Conservation (phyloP, 2,888 invertebrate genomes). For the Monochamus alternatus region DNA sequence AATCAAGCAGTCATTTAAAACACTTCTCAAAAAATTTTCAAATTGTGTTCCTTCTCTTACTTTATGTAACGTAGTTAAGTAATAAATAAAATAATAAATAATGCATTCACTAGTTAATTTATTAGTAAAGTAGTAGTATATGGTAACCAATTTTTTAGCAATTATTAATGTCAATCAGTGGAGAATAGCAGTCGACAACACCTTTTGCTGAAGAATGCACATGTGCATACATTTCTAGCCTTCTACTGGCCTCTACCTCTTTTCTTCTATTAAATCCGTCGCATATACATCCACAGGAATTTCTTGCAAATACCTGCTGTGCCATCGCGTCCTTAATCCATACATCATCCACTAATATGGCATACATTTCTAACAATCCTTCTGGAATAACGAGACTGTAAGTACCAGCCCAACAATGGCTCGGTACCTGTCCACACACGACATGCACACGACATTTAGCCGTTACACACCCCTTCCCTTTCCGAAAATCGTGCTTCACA, state of each 20-base stretch:
- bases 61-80: too few relatives aligned
- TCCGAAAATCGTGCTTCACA: slow-evolving; percentile 39
- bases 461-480: slow-evolving; percentile 38
- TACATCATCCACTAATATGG: slow-evolving; percentile 21
- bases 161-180: too few relatives aligned
- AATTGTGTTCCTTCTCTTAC: too few relatives aligned
- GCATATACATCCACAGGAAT: neutral
- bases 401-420: slow-evolving; percentile 19
- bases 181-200: neutral
- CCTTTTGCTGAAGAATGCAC: slow-evolving; percentile 31
- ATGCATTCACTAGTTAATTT: too few relatives aligned
- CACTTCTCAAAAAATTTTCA: too few relatives aligned
- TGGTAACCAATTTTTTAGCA: too few relatives aligned
- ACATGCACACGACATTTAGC: slow-evolving; percentile 42
- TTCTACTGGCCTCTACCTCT: neutral
- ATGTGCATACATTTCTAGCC: slow-evolving; percentile 12
- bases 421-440: slow-evolving; percentile 38
- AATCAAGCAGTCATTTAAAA: too few relatives aligned
- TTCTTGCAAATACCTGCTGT: slow-evolving; percentile 10
- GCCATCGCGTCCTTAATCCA: neutral
- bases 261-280: slow-evolving; percentile 1
- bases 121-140: too few relatives aligned
- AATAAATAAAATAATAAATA: too few relatives aligned
- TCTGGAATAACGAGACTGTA: slow-evolving; percentile 8
- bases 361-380: neutral